phyloP scores from a whole-genome alignment of 2,113 vertebrate species.

The Amphiprion percula region DNA sequence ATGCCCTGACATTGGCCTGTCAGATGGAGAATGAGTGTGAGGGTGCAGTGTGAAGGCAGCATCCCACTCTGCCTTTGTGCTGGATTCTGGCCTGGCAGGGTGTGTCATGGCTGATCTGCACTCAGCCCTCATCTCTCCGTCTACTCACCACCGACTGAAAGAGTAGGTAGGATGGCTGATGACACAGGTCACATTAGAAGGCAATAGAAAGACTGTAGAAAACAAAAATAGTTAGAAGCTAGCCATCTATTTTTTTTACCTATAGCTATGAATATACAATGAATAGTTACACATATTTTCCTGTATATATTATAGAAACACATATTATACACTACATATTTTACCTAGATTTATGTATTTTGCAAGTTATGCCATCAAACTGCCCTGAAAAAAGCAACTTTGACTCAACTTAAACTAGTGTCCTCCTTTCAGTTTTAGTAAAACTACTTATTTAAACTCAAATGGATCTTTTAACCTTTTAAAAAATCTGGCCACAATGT shows the following conservation, averaged over 20 bases:
- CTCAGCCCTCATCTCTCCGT: slow-evolving; percentile 30
- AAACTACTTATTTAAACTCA: too few relatives aligned
- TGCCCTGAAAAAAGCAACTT: too few relatives aligned
- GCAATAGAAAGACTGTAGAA: neutral
- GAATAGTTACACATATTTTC: too few relatives aligned
- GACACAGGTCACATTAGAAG: neutral
- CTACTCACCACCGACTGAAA: neutral
- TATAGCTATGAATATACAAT: too few relatives aligned
- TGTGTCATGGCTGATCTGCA: slow-evolving; percentile 38
- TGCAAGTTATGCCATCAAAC: too few relatives aligned
- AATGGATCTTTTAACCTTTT: neutral
- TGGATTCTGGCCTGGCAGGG: slow-evolving; percentile 34
- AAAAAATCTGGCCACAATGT: too few relatives aligned
- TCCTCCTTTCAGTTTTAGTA: too few relatives aligned
- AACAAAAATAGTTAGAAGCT: neutral
- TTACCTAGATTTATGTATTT: too few relatives aligned
- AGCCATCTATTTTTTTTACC: neutral
- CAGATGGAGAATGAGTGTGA: slow-evolving; percentile 32
- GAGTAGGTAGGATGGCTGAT: slow-evolving; percentile 32
- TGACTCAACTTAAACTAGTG: too few relatives aligned
- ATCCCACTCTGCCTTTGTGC: slow-evolving; percentile 32
- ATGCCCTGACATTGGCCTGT: slow-evolving; percentile 42
- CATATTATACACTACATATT: too few relatives aligned
- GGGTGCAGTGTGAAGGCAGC: slow-evolving; percentile 34
- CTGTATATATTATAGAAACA: too few relatives aligned